A percentile compares a stretch with the other conserved stretches of the same genome.
phyloP scores from a whole-genome alignment of 1,140 invertebrate species.

The Cheumatopsyche charites region DNA sequence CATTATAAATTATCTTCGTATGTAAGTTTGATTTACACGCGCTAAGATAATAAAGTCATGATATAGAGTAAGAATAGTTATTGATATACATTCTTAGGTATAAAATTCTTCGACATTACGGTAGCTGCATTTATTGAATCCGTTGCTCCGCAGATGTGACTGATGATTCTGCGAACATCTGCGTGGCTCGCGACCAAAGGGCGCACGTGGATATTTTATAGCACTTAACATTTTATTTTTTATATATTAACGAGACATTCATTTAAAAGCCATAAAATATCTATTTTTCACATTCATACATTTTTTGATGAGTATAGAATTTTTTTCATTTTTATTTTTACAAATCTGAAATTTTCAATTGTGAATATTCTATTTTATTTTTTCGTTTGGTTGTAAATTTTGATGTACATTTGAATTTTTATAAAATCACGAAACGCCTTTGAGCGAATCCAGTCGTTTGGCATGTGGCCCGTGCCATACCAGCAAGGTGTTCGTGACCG shows the following conservation, averaged over 20 bases:
- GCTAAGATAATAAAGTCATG: too few species aligned
- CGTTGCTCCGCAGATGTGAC: slow-evolving; percentile 36
- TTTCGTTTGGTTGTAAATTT: too few species aligned
- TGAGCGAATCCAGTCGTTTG: slow-evolving; percentile 16
- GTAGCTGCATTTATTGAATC: slow-evolving; percentile 31
- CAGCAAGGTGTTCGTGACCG: slow-evolving; percentile 38
- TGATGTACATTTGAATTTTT: too few species aligned
- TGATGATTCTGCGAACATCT: slow-evolving; percentile 46
- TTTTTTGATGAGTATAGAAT: too few species aligned
- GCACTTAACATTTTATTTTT: background rate
- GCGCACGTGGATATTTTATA: slow-evolving; percentile 36
- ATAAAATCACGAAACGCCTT: slow-evolving; percentile 23
- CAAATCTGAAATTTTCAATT: too few species aligned
- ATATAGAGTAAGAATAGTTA: background rate
- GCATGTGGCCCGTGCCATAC: slow-evolving; percentile 35
- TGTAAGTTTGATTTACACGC: too few species aligned
- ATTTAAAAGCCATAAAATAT: too few species aligned
- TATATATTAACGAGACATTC: too few species aligned
- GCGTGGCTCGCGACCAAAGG: slow-evolving; percentile 46
- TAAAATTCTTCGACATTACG: background rate
- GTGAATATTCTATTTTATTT: too few species aligned
- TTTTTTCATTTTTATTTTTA: too few species aligned
- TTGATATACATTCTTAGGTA: background rate
- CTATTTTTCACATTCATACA: too few species aligned
- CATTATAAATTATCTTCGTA: too few species aligned